Percentiles rank a stretch among this genome's conserved stretches.
Evolutionary conservation across 2,888 invertebrate species (phyloP).

Genomic region (Branchipolynoe longqiensis): DNA sequence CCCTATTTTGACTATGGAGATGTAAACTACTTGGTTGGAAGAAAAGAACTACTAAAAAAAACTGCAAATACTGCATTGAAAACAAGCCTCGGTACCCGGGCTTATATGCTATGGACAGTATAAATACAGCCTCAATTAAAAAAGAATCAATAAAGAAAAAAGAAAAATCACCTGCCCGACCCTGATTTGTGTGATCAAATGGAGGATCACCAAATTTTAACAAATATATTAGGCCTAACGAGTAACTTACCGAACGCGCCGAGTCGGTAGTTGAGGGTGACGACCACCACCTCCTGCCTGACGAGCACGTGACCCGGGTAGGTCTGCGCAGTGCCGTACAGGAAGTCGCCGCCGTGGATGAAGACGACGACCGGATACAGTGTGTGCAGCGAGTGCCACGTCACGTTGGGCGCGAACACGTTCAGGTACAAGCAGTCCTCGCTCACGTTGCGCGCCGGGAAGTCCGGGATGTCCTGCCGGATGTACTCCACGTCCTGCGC

Average conservation of each 20-base stretch:
- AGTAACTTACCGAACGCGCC: slow-evolving; percentile 83
- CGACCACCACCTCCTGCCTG: slow-evolving; percentile 83
- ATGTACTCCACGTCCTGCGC: slow-evolving; percentile 85
- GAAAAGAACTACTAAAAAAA: too few relatives aligned
- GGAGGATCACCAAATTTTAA: too few relatives aligned
- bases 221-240: too few relatives aligned
- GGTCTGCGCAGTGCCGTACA: slow-evolving; percentile 82
- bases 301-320: slow-evolving; percentile 84
- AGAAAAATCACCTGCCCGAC: too few relatives aligned
- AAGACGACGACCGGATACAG: slow-evolving; percentile 83
- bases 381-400: slow-evolving; percentile 42
- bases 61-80: too few relatives aligned
- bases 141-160: too few relatives aligned
- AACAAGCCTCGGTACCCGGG: too few relatives aligned
- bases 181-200: too few relatives aligned
- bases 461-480: slow-evolving; percentile 86
- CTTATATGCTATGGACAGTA: too few relatives aligned
- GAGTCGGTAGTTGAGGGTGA: slow-evolving; percentile 84
- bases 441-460: slow-evolving; percentile 86
- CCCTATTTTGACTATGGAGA: too few relatives aligned
- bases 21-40: too few relatives aligned
- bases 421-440: slow-evolving; percentile 98
- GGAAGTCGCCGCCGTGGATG: slow-evolving; percentile 84
- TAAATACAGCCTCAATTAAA: too few relatives aligned
- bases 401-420: slow-evolving; percentile 90